These are phyloP conservation scores for Monarcha castaneiventris DNA, from an alignment of 2,113 vertebrate genomes.

Conservation along the genomic window DNA sequence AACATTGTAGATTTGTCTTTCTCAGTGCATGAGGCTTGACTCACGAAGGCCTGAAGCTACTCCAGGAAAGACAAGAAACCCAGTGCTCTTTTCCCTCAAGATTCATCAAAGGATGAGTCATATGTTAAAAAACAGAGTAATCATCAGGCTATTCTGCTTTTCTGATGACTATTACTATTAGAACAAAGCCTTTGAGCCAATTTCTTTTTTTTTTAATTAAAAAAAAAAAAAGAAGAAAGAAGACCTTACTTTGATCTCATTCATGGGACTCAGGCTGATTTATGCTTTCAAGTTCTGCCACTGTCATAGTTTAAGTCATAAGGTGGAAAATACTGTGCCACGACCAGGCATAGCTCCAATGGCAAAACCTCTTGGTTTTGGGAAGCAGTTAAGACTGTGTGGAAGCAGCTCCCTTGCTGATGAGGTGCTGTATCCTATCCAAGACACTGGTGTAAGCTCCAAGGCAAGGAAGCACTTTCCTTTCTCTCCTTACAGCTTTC, in stretches of 20 bases:
- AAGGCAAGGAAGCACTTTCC: background rate
- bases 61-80: slow-evolving; percentile 42
- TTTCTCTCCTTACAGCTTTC: background rate
- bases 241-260: background rate
- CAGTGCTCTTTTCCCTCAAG: slow-evolving; percentile 36
- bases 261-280: background rate
- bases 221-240: background rate
- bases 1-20: background rate
- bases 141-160: slow-evolving; percentile 47
- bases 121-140: slow-evolving; percentile 53
- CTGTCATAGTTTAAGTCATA: background rate
- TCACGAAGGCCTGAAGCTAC: slow-evolving; percentile 41
- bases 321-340: background rate
- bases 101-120: slow-evolving; percentile 52
- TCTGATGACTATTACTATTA: slow-evolving; percentile 51
- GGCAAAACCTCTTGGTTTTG: background rate
- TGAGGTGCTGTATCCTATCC: background rate
- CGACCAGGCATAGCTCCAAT: background rate
- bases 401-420: background rate
- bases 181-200: background rate
- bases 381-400: background rate
- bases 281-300: slow-evolving; percentile 3
- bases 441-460: background rate
- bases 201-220: background rate
- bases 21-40: background rate